These are phyloP conservation scores for Heliconius hermathena DNA, from an alignment of 1,140 invertebrate species.

Conservation along the genomic window DNA sequence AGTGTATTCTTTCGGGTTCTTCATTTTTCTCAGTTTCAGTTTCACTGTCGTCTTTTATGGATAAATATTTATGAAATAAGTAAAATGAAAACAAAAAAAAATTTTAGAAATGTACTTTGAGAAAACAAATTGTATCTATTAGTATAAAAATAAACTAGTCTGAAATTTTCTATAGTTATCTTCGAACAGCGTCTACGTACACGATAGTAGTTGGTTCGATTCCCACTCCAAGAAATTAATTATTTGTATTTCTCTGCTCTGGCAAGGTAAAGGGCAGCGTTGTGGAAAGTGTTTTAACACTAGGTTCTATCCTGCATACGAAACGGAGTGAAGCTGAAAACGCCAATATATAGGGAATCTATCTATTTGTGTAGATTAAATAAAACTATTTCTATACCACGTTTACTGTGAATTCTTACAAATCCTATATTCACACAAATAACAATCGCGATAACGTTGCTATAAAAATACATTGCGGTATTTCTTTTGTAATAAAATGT, in stretches of 20 bases:
- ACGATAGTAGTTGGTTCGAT: no score
- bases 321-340: no score
- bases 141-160: no score
- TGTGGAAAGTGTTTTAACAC: not conserved
- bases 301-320: no score
- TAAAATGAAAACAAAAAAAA: not conserved
- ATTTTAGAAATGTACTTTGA: no score
- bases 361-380: not conserved
- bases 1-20: not conserved
- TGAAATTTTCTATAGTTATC: no score
- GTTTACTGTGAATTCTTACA: slow-evolving; percentile 15
- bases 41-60: not conserved
- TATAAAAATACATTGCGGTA: slow-evolving; percentile 39
- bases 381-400: not conserved
- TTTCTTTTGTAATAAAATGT: slow-evolving; percentile 33
- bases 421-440: slow-evolving; percentile 21
- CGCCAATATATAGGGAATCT: no score
- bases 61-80: not conserved
- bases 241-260: not conserved
- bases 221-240: not conserved
- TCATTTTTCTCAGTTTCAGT: slow-evolving; percentile 20
- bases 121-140: no score
- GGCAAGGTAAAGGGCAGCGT: not conserved
- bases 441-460: slow-evolving; percentile 27
- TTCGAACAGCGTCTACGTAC: no score